A percentile compares a stretch with the other conserved stretches of the same genome.
phyloP scores from a whole-genome alignment of 2,888 invertebrate species.

The Pardosa pseudoannulata region DNA sequence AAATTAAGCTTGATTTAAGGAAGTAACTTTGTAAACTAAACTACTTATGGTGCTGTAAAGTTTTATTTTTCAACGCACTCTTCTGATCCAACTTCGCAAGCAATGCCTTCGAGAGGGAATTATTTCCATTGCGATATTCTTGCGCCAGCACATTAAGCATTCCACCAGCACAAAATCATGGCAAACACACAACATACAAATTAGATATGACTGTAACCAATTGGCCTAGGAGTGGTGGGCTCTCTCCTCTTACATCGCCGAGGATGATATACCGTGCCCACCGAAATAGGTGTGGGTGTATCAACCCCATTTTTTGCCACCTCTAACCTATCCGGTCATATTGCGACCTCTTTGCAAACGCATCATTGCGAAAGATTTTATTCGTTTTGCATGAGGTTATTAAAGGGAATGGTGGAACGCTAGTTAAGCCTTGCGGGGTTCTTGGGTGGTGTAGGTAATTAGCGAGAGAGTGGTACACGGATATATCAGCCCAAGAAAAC shows the following conservation, averaged over 20 bases:
- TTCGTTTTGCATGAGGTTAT: not conserved
- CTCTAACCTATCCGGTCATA: slow-evolving; percentile 25
- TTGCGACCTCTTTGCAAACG: slow-evolving; percentile 41
- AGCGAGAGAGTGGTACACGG: not conserved
- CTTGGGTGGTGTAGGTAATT: not conserved
- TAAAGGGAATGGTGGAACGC: not conserved
- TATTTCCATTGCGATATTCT: not conserved
- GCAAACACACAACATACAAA: slow-evolving; percentile 30
- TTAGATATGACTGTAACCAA: slow-evolving; percentile 56
- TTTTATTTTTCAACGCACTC: too few species aligned
- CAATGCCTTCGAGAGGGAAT: not conserved
- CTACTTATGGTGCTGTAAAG: too few species aligned
- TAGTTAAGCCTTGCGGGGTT: not conserved
- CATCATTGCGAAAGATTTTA: too few species aligned
- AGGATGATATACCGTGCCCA: slow-evolving; percentile 36
- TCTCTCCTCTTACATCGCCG: slow-evolving; percentile 19
- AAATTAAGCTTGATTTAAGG: too few species aligned
- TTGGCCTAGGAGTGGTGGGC: slow-evolving; percentile 31
- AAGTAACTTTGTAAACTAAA: too few species aligned
- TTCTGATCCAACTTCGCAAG: too few species aligned
- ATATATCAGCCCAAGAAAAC: too few species aligned
- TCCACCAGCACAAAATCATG: slow-evolving; percentile 24
- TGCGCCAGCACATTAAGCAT: slow-evolving; percentile 15
- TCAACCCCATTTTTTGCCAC: slow-evolving; percentile 12
- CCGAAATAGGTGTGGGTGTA: slow-evolving; percentile 51